Percentiles rank a stretch among this genome's conserved stretches.
Evolutionary conservation across 2,797 vertebrate genomes (phyloP).

Genomic region (Ispidina picta): DNA sequence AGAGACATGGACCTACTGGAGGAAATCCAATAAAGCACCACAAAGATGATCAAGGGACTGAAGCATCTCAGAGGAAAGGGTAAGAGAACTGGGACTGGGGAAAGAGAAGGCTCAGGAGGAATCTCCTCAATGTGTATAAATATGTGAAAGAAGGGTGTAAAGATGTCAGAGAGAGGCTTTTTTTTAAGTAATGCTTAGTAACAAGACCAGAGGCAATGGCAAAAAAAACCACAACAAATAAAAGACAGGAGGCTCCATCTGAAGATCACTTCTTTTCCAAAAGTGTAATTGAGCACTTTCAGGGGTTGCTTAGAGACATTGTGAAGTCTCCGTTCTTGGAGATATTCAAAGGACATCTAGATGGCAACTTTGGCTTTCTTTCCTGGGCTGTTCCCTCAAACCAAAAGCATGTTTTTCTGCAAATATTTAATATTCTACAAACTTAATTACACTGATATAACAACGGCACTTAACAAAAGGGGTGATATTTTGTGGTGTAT

Average conservation of each 20-base stretch:
- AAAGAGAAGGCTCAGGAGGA: no score
- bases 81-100: background rate
- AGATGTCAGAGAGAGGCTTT: no score
- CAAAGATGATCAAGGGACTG: background rate
- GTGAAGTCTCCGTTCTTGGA: background rate
- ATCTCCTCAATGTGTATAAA: no score
- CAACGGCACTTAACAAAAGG: background rate
- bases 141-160: no score
- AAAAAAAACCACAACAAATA: background rate
- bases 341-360: background rate
- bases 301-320: background rate
- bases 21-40: background rate
- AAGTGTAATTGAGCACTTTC: fast-evolving
- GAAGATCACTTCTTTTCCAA: background rate
- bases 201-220: background rate
- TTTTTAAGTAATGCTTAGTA: no score
- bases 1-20: background rate
- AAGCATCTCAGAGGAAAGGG: background rate
- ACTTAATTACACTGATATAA: background rate
- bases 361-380: background rate
- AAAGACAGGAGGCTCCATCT: background rate
- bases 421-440: background rate
- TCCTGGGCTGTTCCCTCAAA: background rate
- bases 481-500: background rate
- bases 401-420: background rate